phyloP scores from a whole-genome alignment of 1,140 invertebrate species.

The Drosophila simulans region DNA sequence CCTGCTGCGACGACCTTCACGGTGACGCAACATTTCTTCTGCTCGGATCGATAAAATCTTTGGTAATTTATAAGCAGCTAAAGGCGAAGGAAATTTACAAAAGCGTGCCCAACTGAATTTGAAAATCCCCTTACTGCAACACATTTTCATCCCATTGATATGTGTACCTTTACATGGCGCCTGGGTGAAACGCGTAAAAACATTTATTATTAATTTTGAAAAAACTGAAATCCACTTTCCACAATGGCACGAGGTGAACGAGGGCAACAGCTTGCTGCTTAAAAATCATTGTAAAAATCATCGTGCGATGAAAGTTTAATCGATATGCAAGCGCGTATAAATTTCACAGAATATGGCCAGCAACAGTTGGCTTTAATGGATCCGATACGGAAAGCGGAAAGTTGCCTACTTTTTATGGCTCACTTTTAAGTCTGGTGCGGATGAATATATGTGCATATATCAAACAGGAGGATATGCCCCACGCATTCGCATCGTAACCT shows the following conservation, averaged over 20 bases:
- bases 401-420: constrained; percentile 40
- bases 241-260: background rate
- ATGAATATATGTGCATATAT: constrained; percentile 32
- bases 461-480: constrained; percentile 5
- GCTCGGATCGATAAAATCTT: constrained; percentile 26
- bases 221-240: constrained; percentile 3
- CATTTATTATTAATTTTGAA: constrained; percentile 5
- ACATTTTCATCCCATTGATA: background rate
- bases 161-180: no score
- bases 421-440: constrained; percentile 5
- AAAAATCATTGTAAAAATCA: constrained; percentile 31
- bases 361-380: constrained; percentile 52
- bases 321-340: constrained; percentile 37
- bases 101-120: no score
- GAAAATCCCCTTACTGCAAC: background rate
- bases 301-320: constrained; percentile 26
- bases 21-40: constrained; percentile 1
- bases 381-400: constrained; percentile 23
- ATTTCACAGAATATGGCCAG: constrained; percentile 43
- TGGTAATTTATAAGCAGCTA: constrained; percentile 1
- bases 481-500: constrained; percentile 32
- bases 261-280: constrained; percentile 31
- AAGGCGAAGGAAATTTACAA: background rate
- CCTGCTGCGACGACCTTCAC: constrained; percentile 20
- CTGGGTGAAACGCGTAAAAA: background rate